Evolutionary conservation across 2,888 invertebrate species (phyloP).

Genomic region (Dermolepida albohirtum): DNA sequence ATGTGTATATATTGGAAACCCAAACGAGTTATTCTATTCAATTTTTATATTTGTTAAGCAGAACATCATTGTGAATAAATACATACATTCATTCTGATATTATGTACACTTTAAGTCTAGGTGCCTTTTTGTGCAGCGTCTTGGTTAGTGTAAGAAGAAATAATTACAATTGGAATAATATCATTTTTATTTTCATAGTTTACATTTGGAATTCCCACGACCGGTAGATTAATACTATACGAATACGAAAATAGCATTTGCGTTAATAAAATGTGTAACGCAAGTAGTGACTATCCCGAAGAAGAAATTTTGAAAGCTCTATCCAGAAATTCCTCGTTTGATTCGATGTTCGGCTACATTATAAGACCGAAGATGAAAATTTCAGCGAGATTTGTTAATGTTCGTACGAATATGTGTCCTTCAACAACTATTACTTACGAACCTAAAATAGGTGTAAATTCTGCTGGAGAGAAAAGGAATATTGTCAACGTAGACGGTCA

Average conservation of each 20-base stretch:
- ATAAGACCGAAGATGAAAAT: slow-evolving; percentile 6
- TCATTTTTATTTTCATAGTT: too few species aligned
- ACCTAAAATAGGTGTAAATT: slow-evolving; percentile 22
- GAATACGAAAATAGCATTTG: not conserved
- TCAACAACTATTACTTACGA: slow-evolving; percentile 4
- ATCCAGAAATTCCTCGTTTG: not conserved
- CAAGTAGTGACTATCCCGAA: not conserved
- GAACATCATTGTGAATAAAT: too few species aligned
- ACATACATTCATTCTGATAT: too few species aligned
- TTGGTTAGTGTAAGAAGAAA: too few species aligned
- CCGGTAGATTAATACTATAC: not conserved
- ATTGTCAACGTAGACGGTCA: slow-evolving; percentile 33
- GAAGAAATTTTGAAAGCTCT: not conserved
- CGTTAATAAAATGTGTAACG: slow-evolving; percentile 13
- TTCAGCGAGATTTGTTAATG: not conserved
- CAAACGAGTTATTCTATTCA: too few species aligned
- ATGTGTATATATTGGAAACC: too few species aligned
- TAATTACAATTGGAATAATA: too few species aligned
- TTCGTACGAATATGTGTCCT: slow-evolving; percentile 17
- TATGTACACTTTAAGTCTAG: too few species aligned
- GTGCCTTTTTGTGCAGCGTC: too few species aligned
- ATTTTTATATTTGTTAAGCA: too few species aligned
- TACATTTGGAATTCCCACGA: too few species aligned
- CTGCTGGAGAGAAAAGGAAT: slow-evolving; percentile 10
- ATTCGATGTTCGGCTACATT: slow-evolving; percentile 18